Evolutionary conservation across 2,113 vertebrate species (phyloP).

Genomic region (Charina bottae): DNA sequence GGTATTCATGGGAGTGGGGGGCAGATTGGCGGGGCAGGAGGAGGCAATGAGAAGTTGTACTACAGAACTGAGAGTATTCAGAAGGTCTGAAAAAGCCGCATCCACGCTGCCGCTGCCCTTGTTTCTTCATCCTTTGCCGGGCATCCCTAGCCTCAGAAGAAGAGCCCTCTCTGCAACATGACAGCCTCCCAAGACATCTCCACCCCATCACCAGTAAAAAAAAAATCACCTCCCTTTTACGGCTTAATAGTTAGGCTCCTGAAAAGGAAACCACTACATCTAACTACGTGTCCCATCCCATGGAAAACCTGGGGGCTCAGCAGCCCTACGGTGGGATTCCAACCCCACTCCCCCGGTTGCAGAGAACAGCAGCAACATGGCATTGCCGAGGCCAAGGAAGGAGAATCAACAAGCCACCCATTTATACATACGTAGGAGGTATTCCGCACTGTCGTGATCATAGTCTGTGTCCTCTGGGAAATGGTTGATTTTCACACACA

Average conservation of each 20-base stretch:
- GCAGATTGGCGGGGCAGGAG: background rate
- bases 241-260: background rate
- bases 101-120: background rate
- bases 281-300: background rate
- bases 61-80: background rate
- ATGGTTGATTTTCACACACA: constrained; percentile 93
- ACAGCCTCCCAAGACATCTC: background rate
- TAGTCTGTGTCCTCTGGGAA: constrained; percentile 95
- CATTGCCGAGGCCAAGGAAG: background rate
- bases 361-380: background rate
- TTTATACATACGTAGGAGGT: constrained; percentile 82
- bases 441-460: constrained; percentile 93
- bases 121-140: background rate
- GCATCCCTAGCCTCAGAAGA: background rate
- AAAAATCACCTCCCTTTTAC: background rate
- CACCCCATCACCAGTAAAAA: background rate
- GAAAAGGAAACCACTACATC: background rate
- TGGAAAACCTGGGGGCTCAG: background rate
- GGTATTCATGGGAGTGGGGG: background rate
- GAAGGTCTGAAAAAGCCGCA: background rate
- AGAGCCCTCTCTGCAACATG: background rate
- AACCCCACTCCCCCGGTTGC: constrained; percentile 19
- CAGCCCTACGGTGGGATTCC: background rate
- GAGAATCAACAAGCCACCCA: constrained; percentile 26
- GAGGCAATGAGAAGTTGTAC: background rate